Percentiles rank a stretch among this genome's conserved stretches.
phyloP scores from a whole-genome alignment of 2,797 vertebrate genomes.

The Heteromormyrus szaboi region DNA sequence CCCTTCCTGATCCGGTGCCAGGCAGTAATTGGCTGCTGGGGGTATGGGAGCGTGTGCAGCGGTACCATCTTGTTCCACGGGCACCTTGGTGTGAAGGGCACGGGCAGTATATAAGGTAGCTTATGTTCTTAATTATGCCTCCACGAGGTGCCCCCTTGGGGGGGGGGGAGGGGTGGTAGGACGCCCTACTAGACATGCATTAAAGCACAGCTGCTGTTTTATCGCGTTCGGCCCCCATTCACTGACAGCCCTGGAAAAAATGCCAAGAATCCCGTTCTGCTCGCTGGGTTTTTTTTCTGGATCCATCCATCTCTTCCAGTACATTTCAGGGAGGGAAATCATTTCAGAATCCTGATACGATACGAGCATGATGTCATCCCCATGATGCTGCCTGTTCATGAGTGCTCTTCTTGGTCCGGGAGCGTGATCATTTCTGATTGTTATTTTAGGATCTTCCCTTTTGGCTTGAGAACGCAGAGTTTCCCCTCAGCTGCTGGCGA shows the following conservation, averaged over 20 bases:
- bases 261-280: neutral
- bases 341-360: neutral
- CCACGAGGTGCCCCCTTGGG: slow-evolving; percentile 23
- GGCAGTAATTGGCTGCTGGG: slow-evolving; percentile 56
- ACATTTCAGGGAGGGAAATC: neutral
- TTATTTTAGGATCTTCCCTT: neutral
- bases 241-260: neutral
- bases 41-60: slow-evolving; percentile 36
- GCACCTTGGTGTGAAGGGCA: slow-evolving; percentile 61
- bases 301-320: neutral
- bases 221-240: neutral
- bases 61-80: slow-evolving; percentile 49
- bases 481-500: neutral
- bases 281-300: neutral
- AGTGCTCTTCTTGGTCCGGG: neutral
- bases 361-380: neutral
- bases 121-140: slow-evolving; percentile 54
- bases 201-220: slow-evolving; percentile 10
- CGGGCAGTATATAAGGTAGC: slow-evolving; percentile 41
- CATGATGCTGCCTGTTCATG: neutral
- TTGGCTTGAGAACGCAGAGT: neutral
- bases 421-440: neutral
- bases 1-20: slow-evolving; percentile 45
- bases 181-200: neutral
- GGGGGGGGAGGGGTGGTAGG: neutral